A percentile compares a stretch with the other conserved stretches of the same genome.
These are phyloP conservation scores for Melanotaenia nigrans DNA, from an alignment of 2,797 vertebrate genomes.

Conservation along the genomic window DNA sequence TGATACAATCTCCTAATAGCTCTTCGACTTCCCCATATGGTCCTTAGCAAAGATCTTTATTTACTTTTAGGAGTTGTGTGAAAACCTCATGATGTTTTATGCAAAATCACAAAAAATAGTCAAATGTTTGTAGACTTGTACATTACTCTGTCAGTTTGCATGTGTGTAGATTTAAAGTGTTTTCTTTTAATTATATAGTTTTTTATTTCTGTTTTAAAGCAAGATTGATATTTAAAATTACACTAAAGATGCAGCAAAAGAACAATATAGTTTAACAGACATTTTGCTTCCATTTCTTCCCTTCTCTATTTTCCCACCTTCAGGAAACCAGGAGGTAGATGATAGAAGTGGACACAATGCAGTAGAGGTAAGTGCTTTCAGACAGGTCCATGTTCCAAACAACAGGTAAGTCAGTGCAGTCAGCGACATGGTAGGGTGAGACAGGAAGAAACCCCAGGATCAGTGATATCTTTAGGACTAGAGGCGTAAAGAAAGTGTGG, in stretches of 20 bases:
- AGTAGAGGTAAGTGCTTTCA: slow-evolving; percentile 94
- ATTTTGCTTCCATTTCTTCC: slow-evolving; percentile 36
- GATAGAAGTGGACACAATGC: slow-evolving; percentile 88
- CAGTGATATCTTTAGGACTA: slow-evolving; percentile 18
- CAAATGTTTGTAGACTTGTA: background rate
- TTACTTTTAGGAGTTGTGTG: background rate
- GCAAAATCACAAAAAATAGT: background rate
- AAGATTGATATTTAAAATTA: background rate
- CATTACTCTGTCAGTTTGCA: too few relatives aligned
- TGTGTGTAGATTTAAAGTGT: too few relatives aligned
- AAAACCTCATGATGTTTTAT: background rate
- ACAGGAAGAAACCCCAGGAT: slow-evolving; percentile 31
- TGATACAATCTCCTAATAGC: background rate
- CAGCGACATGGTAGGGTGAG: slow-evolving; percentile 44
- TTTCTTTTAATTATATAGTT: too few relatives aligned
- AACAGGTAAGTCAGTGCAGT: slow-evolving; percentile 81
- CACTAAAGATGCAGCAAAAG: background rate
- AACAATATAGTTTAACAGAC: slow-evolving; percentile 4
- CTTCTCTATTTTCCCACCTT: slow-evolving; percentile 20
- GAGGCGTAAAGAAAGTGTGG: slow-evolving; percentile 49
- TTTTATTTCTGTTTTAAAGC: too few relatives aligned
- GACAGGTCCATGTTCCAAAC: slow-evolving; percentile 60
- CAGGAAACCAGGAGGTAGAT: slow-evolving; percentile 91
- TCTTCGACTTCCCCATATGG: background rate
- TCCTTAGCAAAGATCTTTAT: background rate